Evolutionary conservation across 1,140 invertebrate species (phyloP).

Genomic region (Rhizoglyphus robini): DNA sequence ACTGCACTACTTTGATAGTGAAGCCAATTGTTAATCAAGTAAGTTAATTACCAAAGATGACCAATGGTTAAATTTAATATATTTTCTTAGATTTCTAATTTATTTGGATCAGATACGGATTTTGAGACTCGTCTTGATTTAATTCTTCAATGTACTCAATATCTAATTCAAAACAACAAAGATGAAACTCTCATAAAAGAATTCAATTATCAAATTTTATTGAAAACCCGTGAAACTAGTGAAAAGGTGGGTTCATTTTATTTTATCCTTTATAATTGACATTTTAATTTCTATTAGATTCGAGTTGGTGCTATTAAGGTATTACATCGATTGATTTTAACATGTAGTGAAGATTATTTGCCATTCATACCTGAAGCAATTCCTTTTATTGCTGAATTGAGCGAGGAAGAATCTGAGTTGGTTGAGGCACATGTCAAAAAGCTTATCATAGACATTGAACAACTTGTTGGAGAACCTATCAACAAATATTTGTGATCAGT

Average conservation of each 20-base stretch:
- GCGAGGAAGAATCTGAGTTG: slow-evolving; percentile 55
- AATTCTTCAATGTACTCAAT: slow-evolving; percentile 62
- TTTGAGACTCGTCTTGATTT: slow-evolving; percentile 54
- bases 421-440: slow-evolving; percentile 60
- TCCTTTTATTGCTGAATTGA: slow-evolving; percentile 40
- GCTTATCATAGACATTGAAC: slow-evolving; percentile 58
- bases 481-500: slow-evolving; percentile 37
- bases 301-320: slow-evolving; percentile 33
- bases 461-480: slow-evolving; percentile 64
- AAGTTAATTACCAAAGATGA: slow-evolving; percentile 14
- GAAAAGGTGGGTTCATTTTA: slow-evolving; percentile 35
- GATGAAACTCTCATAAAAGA: slow-evolving; percentile 77
- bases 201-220: slow-evolving; percentile 69
- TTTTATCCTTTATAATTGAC: background rate
- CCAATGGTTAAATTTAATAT: background rate
- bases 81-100: slow-evolving; percentile 52
- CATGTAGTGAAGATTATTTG: slow-evolving; percentile 37
- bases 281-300: slow-evolving; percentile 29
- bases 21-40: slow-evolving; percentile 71
- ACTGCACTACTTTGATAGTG: slow-evolving; percentile 65
- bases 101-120: slow-evolving; percentile 43
- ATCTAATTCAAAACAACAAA: slow-evolving; percentile 29
- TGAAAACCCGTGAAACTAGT: slow-evolving; percentile 65
- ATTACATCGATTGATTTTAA: slow-evolving; percentile 33
- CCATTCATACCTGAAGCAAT: slow-evolving; percentile 37